phyloP scores from a whole-genome alignment of 2,113 vertebrate species.

The Cyprinodon variegatus region DNA sequence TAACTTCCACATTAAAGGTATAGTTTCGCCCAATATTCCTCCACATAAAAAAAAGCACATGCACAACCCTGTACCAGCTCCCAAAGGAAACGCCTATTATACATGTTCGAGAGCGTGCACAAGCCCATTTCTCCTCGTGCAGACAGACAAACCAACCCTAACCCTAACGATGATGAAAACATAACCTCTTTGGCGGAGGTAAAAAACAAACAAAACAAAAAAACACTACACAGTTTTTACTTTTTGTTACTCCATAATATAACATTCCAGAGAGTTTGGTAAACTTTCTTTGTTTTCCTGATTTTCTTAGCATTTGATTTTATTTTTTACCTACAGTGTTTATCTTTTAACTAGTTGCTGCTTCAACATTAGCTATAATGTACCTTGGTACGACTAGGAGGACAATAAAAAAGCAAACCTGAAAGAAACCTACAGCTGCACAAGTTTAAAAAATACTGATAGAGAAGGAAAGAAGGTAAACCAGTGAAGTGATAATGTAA shows the following conservation, averaged over 20 bases:
- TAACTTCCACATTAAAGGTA: no score
- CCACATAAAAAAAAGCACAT: no score
- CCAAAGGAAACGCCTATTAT: no score
- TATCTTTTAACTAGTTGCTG: background rate
- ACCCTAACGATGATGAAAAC: no score
- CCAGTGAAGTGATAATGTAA: slow-evolving; percentile 58
- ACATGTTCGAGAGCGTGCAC: no score
- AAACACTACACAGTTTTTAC: background rate
- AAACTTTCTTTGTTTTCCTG: background rate
- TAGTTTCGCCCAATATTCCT: no score
- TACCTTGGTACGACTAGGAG: background rate
- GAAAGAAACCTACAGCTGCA: slow-evolving; percentile 22
- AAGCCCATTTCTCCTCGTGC: no score
- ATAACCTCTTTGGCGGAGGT: no score
- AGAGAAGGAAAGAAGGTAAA: slow-evolving; percentile 56
- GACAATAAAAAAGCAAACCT: background rate
- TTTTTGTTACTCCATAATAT: background rate
- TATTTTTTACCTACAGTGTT: background rate
- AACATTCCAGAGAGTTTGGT: background rate
- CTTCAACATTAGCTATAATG: background rate
- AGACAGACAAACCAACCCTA: no score
- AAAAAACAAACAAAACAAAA: no score
- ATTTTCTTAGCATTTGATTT: background rate
- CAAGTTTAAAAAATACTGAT: slow-evolving; percentile 39
- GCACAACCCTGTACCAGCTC: no score